A percentile compares a stretch with the other conserved stretches of the same genome.
Evolutionary conservation across 2,113 vertebrate genomes (phyloP).

Genomic region (Ceyx melanurus): DNA sequence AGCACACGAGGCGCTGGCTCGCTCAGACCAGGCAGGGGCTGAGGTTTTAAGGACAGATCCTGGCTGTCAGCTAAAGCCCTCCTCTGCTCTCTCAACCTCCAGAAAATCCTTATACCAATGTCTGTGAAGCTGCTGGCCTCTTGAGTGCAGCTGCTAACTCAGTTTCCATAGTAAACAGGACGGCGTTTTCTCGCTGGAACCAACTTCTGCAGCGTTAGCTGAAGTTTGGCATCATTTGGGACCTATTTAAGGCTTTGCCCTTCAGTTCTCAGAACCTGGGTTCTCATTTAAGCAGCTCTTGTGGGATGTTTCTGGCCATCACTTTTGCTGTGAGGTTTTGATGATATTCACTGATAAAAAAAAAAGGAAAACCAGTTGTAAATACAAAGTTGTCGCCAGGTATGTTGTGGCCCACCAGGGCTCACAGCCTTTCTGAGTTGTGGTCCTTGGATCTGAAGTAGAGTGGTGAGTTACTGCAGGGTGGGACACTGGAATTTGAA

Average conservation of each 20-base stretch:
- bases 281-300: not conserved
- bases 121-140: not conserved
- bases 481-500: not conserved
- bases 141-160: not conserved
- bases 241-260: not conserved
- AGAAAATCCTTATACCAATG: not conserved
- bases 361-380: not conserved
- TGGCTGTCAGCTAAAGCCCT: conserved; percentile 9
- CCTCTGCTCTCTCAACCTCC: not conserved
- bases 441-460: not conserved
- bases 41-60: conserved; percentile 13
- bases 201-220: not conserved
- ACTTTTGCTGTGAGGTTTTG: accelerated
- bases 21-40: not conserved
- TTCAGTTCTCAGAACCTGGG: not conserved
- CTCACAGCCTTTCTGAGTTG: too few relatives aligned
- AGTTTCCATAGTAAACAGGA: not conserved
- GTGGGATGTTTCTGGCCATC: not conserved
- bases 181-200: not conserved
- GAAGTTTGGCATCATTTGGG: not conserved
- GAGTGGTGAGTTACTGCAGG: not conserved
- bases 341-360: not conserved
- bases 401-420: not conserved
- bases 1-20: not conserved
- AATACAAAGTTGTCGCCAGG: not conserved